Conservation (phyloP, 2,797 vertebrate species). For the Labroides dimidiatus region DNA sequence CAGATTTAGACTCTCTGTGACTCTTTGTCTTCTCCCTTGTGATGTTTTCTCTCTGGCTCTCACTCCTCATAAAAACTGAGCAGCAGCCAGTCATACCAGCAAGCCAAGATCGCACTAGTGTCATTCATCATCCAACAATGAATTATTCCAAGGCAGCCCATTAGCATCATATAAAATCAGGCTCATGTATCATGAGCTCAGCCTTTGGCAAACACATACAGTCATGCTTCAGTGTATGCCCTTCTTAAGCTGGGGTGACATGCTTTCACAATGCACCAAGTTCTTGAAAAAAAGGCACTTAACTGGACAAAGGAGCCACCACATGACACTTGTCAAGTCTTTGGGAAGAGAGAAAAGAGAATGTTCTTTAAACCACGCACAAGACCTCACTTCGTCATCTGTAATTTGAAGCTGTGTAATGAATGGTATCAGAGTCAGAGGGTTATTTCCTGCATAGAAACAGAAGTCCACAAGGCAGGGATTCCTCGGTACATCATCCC, state of each 20-base stretch:
- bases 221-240: slow-evolving; percentile 27
- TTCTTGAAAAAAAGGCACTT: slow-evolving; percentile 19
- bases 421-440: slow-evolving; percentile 7
- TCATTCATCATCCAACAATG: slow-evolving; percentile 53
- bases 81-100: slow-evolving; percentile 42
- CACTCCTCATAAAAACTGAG: slow-evolving; percentile 30
- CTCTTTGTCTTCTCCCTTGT: slow-evolving; percentile 4
- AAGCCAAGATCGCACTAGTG: slow-evolving; percentile 32
- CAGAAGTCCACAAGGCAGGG: slow-evolving; percentile 39
- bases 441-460: slow-evolving; percentile 44
- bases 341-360: background rate
- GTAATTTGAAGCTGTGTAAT: slow-evolving; percentile 39
- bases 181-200: slow-evolving; percentile 64
- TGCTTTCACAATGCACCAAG: slow-evolving; percentile 20
- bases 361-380: background rate
- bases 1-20: slow-evolving; percentile 23
- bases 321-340: slow-evolving; percentile 13
- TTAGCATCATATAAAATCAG: slow-evolving; percentile 67
- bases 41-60: slow-evolving; percentile 16
- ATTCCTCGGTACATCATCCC: slow-evolving; percentile 46
- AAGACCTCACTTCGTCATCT: slow-evolving; percentile 7
- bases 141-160: slow-evolving; percentile 41
- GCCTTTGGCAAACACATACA: slow-evolving; percentile 44
- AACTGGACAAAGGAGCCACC: background rate
- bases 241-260: slow-evolving; percentile 25